A percentile compares a stretch with the other conserved stretches of the same genome.
Evolutionary conservation across 2,113 vertebrate species (phyloP).

Genomic region (Rhinolophus ferrumequinum): DNA sequence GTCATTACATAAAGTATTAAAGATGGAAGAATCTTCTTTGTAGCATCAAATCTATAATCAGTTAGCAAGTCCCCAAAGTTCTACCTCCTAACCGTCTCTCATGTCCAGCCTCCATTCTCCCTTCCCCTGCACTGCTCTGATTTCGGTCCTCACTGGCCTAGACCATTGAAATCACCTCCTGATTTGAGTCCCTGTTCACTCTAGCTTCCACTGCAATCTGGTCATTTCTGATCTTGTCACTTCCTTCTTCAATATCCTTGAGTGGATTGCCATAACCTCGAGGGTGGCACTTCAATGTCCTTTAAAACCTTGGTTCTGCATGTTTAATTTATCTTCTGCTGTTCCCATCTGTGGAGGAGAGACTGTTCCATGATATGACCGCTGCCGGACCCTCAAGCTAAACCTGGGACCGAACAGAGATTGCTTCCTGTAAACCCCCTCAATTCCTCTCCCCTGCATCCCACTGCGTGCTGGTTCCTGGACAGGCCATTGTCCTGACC

Average conservation of each 20-base stretch:
- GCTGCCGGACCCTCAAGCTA: fast-evolving
- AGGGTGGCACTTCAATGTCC: neutral
- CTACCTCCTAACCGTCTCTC: neutral
- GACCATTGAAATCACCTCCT: neutral
- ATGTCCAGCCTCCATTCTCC: neutral
- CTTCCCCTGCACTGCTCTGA: neutral
- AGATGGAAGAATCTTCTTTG: neutral
- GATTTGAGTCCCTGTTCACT: neutral
- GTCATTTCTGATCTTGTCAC: neutral
- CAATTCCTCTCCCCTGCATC: neutral
- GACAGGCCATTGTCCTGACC: neutral
- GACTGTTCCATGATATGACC: neutral
- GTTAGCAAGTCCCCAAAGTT: neutral
- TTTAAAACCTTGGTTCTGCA: neutral
- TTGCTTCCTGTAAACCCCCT: neutral
- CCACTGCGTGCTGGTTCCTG: neutral
- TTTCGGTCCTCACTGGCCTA: neutral
- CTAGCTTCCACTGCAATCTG: neutral
- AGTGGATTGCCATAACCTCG: neutral
- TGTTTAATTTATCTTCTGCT: neutral
- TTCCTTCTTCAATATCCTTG: neutral
- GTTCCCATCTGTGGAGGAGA: neutral
- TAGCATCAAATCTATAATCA: neutral
- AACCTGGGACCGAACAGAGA: neutral
- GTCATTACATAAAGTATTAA: neutral